A percentile compares a stretch with the other conserved stretches of the same genome.
These are phyloP conservation scores for Dallia pectoralis DNA, from an alignment of 2,797 vertebrate genomes.

Conservation along the genomic window DNA sequence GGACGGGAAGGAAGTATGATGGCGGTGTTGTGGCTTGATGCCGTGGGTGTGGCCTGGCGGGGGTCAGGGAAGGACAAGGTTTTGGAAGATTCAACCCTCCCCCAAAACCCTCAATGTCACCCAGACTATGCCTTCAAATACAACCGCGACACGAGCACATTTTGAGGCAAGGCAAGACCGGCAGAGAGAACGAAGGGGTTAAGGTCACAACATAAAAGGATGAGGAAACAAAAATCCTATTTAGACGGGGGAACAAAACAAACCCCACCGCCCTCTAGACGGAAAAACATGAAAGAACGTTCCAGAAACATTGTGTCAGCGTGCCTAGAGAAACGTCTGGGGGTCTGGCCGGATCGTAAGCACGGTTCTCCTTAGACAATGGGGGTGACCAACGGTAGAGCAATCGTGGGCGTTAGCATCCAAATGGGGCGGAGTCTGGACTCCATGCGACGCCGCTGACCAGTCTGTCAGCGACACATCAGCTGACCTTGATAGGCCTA, in stretches of 20 bases:
- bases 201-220: not conserved
- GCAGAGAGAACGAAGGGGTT: not conserved
- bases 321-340: conserved; percentile 1
- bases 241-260: conserved; percentile 2
- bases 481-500: not conserved
- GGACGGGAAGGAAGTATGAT: conserved; percentile 33
- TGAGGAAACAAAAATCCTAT: not conserved
- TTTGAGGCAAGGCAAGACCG: not conserved
- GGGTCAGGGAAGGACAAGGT: conserved; percentile 11
- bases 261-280: not conserved
- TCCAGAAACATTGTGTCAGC: conserved; percentile 7
- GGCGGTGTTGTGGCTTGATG: not conserved
- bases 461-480: not conserved
- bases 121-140: not conserved
- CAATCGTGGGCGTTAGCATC: not conserved
- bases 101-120: not conserved
- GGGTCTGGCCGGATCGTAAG: not conserved
- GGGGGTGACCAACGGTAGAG: not conserved
- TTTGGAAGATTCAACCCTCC: not conserved
- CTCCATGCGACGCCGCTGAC: not conserved
- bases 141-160: not conserved
- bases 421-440: not conserved
- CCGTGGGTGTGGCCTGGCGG: not conserved
- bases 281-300: conserved; percentile 27
- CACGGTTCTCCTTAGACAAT: not conserved